Evolutionary conservation across 2,113 vertebrate genomes (phyloP).

Genomic region (Callipepla californica): DNA sequence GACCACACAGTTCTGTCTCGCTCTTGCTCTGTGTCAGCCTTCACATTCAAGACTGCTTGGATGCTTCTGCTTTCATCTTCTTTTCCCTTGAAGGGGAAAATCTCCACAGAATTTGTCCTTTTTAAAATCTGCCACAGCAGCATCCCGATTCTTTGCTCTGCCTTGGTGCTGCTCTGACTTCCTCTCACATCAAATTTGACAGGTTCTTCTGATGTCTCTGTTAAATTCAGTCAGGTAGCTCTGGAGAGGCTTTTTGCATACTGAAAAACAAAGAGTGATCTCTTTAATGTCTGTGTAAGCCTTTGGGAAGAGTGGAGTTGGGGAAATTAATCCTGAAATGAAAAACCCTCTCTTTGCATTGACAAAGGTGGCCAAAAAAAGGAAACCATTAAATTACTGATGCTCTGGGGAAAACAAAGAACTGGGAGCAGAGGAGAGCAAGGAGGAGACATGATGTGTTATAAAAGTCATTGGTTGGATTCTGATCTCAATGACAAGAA

Average conservation of each 20-base stretch:
- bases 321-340: constrained; percentile 17
- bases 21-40: neutral
- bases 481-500: neutral
- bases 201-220: constrained; percentile 46
- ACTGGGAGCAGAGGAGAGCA: neutral
- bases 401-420: neutral
- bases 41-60: fast-evolving
- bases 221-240: constrained; percentile 30
- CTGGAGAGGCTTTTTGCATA: neutral
- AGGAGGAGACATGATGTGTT: neutral
- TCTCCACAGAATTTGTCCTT: neutral
- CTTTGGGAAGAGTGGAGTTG: constrained; percentile 21
- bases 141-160: neutral
- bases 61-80: neutral
- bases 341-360: neutral
- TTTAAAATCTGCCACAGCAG: neutral
- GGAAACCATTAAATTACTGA: neutral
- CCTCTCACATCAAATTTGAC: neutral
- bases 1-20: neutral
- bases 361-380: constrained; percentile 26
- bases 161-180: neutral
- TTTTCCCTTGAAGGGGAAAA: neutral
- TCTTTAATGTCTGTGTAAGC: neutral
- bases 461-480: neutral
- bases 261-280: constrained; percentile 15